Base-by-base conservation (phyloP, 2,888 invertebrate genomes). In the Oligia latruncula region DNA sequence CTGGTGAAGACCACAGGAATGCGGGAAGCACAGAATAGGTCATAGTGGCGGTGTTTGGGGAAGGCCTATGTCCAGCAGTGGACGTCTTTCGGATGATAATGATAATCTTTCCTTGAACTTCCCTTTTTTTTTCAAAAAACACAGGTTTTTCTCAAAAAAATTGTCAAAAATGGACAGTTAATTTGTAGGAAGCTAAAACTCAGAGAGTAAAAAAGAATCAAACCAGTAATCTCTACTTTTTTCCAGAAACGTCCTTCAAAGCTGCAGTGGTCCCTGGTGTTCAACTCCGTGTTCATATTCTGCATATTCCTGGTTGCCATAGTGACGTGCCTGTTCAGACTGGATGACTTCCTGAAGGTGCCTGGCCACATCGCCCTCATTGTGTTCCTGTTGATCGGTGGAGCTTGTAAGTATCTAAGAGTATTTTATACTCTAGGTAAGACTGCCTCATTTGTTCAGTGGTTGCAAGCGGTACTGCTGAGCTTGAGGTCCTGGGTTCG, bases 221-320 rank as follows among this genome's bases (percentile, higher is more conserved):
- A 73, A 13, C n/a, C 5, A 46, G 17, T 15, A 23, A 13, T 60
- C 11, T 40, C 20, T 9, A 23, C 6, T 68, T 55, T 11, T 49
- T 93, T 23, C 95, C 95, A 96, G 96, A 93, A 93, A 65, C 93
- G 95, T 8, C 93, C 95, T 0, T 93, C 94, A 65, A 93, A 94
- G 87, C 91, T 96, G 13, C 96, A 96, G 81, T 89, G 95, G 43
- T 94, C 96, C 0, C 79, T 96, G 29, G 93, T 96, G 8, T 96
- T 95, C 88, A 96, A 96, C 92, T 95, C 95, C 0, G 95, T 96
- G 85, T 96, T 96, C 92, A 95, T 96, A 74, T 88, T 96, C 82
- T 96, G 96, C 91, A 92, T 96, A 71, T 95, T 96, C 88, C 91
- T 97, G 82, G 95, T 97, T 40, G 94, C 94, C 0, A 90, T 94